Base-by-base conservation (phyloP, 1,140 invertebrate species). In the Scaptodrosophila lebanonensis region DNA sequence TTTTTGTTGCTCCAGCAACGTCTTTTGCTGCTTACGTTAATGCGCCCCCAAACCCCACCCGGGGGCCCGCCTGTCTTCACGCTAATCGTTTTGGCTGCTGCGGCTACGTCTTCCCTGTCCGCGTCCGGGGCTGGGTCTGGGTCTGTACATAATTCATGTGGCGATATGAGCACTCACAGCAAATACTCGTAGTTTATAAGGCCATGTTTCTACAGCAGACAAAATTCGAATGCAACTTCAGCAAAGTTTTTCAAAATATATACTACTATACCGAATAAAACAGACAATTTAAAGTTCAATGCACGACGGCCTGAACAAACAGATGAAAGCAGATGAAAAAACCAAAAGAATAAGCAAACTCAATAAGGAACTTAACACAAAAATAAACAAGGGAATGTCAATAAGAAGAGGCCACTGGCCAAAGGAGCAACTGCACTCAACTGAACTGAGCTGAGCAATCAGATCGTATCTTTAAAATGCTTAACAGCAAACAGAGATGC, bases 371-470 rank as follows among this genome's bases (percentile, higher is more conserved):
- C 73, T 59, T 68, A 57, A 50, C 57, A 60, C 61, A 64, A 73
- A 77, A 77, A 77, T 77, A 77, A 77, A 79, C 73, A 77, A 64
- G 75, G 82, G 22, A 25, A 25, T 25, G 73, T 65, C 75, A 82
- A 82, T 79, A 82, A 79, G 73, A 83, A 72, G 63, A 66, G 62
- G 45, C 61, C 57, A 66, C 45, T 47, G 58, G 48, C 29, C 51
- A 29, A 65, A 79, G 67, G 69, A 60, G 59, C 52, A 47, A 54
- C n/a, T n/a, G n/a, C n/a, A n/a, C n/a, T n/a, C n/a, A n/a, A n/a
- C n/a, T n/a, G n/a, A n/a, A n/a, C n/a, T n/a, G n/a, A 13, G 16
- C 7, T 11, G 9, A 3, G 3, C 8, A 33, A 33, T 33, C 40
- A 25, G 1, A 30, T 22, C n/a, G n/a, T n/a, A n/a, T n/a, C n/a